Base-by-base conservation (phyloP, 2,797 vertebrate species). In the Microchirus variegatus region DNA sequence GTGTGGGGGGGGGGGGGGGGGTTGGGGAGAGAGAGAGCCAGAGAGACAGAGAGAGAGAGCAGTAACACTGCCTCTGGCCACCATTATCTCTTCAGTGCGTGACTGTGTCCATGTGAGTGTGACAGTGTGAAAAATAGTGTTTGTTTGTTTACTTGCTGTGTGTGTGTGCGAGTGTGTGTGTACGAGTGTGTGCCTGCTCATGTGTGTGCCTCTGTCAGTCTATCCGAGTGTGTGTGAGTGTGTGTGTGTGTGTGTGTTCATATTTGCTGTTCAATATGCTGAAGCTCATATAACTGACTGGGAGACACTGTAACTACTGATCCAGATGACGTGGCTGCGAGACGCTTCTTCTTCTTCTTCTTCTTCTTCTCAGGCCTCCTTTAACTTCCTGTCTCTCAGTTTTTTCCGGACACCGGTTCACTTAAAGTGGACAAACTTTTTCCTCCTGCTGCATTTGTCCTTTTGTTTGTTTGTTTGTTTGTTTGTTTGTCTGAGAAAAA, bases 41-140 rank as follows among this genome's bases (percentile, higher is more conserved):
- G n/a, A 59, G 75, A 37, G 53, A 54, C 64, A 62, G 75, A 17
- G 52, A 62, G 75, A 17, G 52, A 38, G 55, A n/a, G 77, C 67
- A 74, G 70, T 73, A 43, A 78, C 64, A 90, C 48, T 7, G 91
- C 91, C 90, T 89, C 83, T 85, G 88, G 89, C 89, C 88, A 91
- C 87, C 83, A 88, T 88, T 88, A 90, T 89, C 87, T 87, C 86
- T 84, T 88, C 89, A 86, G 84, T 81, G 82, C 66, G 75, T 87
- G 86, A 88, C 86, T 86, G 78, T 87, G 87, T 88, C 89, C 85
- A 82, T 87, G 85, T 77, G 84, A 86, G 77, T 87, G 86, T 87
- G 85, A 86, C 84, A 89, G 86, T 86, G 87, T 86, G 84, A 90
- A 82, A 87, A 87, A 87, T 81, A 71, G 58, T 67, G 75, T 84